Evolutionary conservation across 2,113 vertebrate genomes (phyloP), one percentile per base, ranked within the genome.

Genomic region (Coregonus clupeaformis): DNA sequence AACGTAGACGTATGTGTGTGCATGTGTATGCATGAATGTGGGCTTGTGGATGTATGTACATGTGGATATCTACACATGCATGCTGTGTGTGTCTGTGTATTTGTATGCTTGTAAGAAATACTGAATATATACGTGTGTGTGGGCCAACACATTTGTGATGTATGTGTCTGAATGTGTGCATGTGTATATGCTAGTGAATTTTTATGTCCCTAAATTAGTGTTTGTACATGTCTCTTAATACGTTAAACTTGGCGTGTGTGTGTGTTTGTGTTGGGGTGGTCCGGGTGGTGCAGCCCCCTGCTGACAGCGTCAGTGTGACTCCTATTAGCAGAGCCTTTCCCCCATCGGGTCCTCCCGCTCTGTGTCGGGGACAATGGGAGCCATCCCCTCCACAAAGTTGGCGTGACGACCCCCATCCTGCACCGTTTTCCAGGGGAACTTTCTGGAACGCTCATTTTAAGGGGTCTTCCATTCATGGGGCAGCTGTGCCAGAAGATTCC

Each of bases 301-400:
- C 84, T 91, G 92, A 92, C 91, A 91, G 87, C 77, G 85, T 79
- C 91, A 88, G 90, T 84, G 88, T 91, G 90, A 89, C 83, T 89
- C 86, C 84, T 79, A 92, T 92, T 93, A 94, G 88, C 80, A 22
- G 68, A 63, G 75, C 84, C 87, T 80, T 82, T 84, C 84, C 75
- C 47, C 87, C 86, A 84, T 83, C 83, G 71, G 82, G 82, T 67
- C 83, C 82, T 79, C 82, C 84, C 69, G 81, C 86, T 85, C 72
- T 76, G 77, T 88, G 80, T 80, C 14, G 5, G 63, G 66, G 77
- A 94, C 92, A 94, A 93, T 87, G 79, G 87, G 79, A 84, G 76
- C 66, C 71, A 70, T 82, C 82, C 75, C 25, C 3, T 25, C 14
- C 69, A 88, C 88, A 92, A 93, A 93, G 87, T 90, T 85, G 79